Base-by-base conservation (phyloP, 2,113 vertebrate species). In the Sebastes schlegelii region DNA sequence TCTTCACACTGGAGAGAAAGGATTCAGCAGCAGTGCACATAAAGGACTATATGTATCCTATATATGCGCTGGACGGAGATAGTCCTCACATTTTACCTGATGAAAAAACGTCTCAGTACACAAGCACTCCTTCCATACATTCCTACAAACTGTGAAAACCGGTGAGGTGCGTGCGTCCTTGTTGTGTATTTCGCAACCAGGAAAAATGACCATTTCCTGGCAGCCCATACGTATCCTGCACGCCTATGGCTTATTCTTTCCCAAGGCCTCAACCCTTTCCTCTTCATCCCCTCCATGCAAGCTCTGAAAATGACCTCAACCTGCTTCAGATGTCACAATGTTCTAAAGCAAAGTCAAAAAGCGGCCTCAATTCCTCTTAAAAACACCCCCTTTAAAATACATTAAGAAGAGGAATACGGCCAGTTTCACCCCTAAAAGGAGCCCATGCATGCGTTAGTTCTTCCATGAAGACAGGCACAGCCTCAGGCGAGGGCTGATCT, bases 261-360 rank as follows among this genome's bases (percentile, higher is more conserved):
- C 72, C 83, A 80, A 83, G 77, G 80, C 85, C 80, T 64, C 88
- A 74, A 10, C 72, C 78, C 78, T 82, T 34, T 82, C 85, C 87
- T 89, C 71, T 60, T 17, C 17, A 17, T 64, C 46, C 69, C 52
- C 7, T 7, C 2, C 23, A n/a, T 11, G 51, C 7, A 4, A 1
- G 58, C 45, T 52, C 58, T 21, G 10, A 52, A 74, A 55, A 74
- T 3, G 51, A 52, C 49, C 54, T 8, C 10, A 55, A 45, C 13
- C 55, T 9, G 34, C 43, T 42, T 26, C 11, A 43, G 19, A 43
- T 66, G 43, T 63, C 57, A 21, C 13, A 73, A 83, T 80, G 73
- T 58, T 43, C 62, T 55, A 13, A 42, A 54, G 34, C 58, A 74
- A 79, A 79, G 58, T 72, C 14, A 63, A 42, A 66, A 64, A 68